These are phyloP conservation scores for Drosophila serrata DNA, from an alignment of 1,140 invertebrate species.

Conservation along the genomic window DNA sequence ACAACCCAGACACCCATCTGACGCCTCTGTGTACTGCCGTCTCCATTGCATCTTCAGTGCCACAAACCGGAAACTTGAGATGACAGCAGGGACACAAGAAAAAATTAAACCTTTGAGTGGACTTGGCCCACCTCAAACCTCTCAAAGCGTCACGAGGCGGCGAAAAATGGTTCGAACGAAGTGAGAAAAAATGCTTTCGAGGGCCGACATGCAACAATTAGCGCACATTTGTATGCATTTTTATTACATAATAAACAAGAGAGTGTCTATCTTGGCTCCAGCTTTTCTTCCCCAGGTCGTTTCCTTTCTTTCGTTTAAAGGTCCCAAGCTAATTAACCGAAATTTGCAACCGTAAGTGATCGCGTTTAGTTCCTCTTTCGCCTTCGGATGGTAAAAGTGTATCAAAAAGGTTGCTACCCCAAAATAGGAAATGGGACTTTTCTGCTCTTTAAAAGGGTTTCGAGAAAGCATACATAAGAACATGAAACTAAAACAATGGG, in stretches of 20 bases:
- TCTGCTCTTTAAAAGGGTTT: neutral
- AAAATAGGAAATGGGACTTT: neutral
- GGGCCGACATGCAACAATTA: constrained; percentile 58
- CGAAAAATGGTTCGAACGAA: constrained; percentile 27
- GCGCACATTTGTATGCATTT: constrained; percentile 60
- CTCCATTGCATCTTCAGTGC: constrained; percentile 27
- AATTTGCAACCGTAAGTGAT: constrained; percentile 37
- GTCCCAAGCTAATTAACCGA: constrained; percentile 46
- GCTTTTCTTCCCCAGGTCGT: constrained; percentile 13
- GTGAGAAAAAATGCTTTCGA: constrained; percentile 35
- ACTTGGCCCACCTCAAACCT: constrained; percentile 42
- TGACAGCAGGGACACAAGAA: constrained; percentile 25
- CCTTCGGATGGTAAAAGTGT: constrained; percentile 40
- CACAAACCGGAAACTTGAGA: constrained; percentile 46
- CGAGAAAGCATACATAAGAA: too few relatives aligned
- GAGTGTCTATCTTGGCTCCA: constrained; percentile 3
- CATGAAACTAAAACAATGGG: too few relatives aligned
- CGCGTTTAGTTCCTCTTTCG: constrained; percentile 38
- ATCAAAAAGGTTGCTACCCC: constrained; percentile 38
- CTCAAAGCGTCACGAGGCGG: constrained; percentile 33
- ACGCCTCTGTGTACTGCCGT: constrained; percentile 24
- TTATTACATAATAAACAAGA: constrained; percentile 68
- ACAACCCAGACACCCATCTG: constrained; percentile 11
- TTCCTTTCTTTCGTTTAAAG: constrained; percentile 23
- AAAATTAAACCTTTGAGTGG: constrained; percentile 34